phyloP scores from a whole-genome alignment of 2,888 invertebrate genomes.

The Eupelmus urozonus region DNA sequence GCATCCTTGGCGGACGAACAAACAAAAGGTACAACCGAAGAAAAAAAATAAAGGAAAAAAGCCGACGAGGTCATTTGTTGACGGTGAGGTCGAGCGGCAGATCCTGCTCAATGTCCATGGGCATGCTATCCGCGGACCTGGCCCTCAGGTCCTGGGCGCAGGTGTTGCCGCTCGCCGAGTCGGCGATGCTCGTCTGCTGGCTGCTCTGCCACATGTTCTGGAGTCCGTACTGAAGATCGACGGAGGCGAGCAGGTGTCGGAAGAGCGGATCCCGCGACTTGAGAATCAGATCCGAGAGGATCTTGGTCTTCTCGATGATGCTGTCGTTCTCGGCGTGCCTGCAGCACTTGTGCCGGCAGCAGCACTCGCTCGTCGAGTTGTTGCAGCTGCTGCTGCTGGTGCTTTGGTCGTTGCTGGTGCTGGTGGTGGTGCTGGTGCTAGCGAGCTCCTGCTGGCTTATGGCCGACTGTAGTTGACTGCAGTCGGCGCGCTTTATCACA shows the following conservation, averaged over 20 bases:
- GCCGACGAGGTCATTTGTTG: constrained; percentile 70
- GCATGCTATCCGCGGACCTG: constrained; percentile 75
- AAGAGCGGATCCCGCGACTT: constrained; percentile 73
- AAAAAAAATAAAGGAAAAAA: neutral
- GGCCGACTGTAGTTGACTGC: constrained; percentile 41
- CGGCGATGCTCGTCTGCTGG: constrained; percentile 65
- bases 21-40: neutral
- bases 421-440: constrained; percentile 24
- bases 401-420: constrained; percentile 59
- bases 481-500: constrained; percentile 74
- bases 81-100: constrained; percentile 77
- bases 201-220: constrained; percentile 72
- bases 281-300: constrained; percentile 74
- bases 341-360: constrained; percentile 74
- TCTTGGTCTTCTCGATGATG: constrained; percentile 73
- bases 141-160: constrained; percentile 75
- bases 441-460: constrained; percentile 46
- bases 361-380: constrained; percentile 60
- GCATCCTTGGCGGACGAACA: neutral
- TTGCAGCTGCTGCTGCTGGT: constrained; percentile 13
- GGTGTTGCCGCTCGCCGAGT: constrained; percentile 67
- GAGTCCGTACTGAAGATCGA: constrained; percentile 73
- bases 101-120: constrained; percentile 76
- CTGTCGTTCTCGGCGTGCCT: constrained; percentile 72
- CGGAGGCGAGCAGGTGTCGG: constrained; percentile 71